These are phyloP conservation scores for Hyperoplus lanceolatus DNA, from an alignment of 2,797 vertebrate species.

Conservation along the genomic window DNA sequence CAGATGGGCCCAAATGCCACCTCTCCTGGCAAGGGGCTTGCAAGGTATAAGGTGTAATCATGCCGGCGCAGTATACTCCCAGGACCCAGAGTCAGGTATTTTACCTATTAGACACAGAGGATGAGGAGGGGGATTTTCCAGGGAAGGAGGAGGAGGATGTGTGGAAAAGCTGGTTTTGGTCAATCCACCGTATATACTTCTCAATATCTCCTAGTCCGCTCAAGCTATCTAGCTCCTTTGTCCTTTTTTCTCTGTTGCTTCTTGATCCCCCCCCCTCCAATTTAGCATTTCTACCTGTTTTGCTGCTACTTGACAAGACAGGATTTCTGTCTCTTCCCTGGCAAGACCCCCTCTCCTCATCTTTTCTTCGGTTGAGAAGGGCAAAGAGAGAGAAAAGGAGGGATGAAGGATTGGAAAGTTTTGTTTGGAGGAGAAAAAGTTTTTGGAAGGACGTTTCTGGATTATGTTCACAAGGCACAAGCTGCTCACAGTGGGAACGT, in stretches of 20 bases:
- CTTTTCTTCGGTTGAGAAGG: constrained; percentile 78
- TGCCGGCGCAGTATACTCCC: constrained; percentile 75
- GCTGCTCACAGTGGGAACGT: constrained; percentile 90
- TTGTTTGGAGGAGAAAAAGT: constrained; percentile 79
- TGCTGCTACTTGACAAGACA: constrained; percentile 74
- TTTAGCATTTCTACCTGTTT: constrained; percentile 76
- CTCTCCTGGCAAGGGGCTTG: constrained; percentile 81
- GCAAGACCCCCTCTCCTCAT: constrained; percentile 54
- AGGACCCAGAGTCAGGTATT: constrained; percentile 84
- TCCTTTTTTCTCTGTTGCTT: constrained; percentile 66
- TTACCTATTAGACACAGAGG: constrained; percentile 86
- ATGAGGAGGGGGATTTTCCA: constrained; percentile 81
- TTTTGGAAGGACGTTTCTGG: constrained; percentile 89
- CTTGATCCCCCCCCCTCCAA: constrained; percentile 59
- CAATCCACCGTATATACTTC: constrained; percentile 61
- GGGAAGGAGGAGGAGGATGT: constrained; percentile 50
- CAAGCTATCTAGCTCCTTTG: constrained; percentile 44
- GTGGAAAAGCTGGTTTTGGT: constrained; percentile 81
- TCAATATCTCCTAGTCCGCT: constrained; percentile 43
- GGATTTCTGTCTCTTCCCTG: constrained; percentile 78
- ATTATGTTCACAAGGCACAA: constrained; percentile 89
- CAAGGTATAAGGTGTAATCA: constrained; percentile 84
- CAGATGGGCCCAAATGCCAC: constrained; percentile 85
- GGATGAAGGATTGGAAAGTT: constrained; percentile 86
- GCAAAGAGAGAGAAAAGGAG: constrained; percentile 83